These are phyloP conservation scores for Chrysemys picta DNA, from an alignment of 2,113 vertebrate species.

Conservation along the genomic window DNA sequence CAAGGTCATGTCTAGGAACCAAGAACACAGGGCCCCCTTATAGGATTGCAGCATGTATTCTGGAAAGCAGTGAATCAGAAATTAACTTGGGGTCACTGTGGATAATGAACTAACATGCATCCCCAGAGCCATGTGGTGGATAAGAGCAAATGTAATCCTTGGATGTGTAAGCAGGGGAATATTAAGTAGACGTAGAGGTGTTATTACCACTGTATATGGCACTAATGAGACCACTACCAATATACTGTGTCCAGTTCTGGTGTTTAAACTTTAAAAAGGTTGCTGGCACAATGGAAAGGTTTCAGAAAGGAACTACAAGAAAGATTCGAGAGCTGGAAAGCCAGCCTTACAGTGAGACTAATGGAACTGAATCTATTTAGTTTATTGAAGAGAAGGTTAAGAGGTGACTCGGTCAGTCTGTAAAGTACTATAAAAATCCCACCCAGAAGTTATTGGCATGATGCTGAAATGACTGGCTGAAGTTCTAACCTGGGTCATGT, in stretches of 20 bases:
- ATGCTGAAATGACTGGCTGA: background rate
- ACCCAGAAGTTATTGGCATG: background rate
- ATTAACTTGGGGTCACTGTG: background rate
- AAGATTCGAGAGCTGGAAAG: background rate
- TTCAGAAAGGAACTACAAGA: background rate
- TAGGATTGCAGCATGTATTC: background rate
- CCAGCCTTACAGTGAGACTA: background rate
- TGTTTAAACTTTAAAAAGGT: background rate
- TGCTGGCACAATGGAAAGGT: background rate
- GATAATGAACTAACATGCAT: background rate
- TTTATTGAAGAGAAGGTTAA: background rate
- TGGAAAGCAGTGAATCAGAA: background rate
- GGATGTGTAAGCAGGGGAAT: background rate
- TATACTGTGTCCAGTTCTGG: background rate
- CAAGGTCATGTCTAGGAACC: background rate
- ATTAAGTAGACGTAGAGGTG: background rate
- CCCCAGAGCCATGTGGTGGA: background rate
- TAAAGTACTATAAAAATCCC: background rate
- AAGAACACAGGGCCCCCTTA: background rate
- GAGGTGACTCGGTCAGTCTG: background rate
- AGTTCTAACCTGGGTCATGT: background rate
- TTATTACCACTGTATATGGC: background rate
- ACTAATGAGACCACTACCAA: background rate
- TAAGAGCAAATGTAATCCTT: background rate
- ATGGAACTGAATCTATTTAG: background rate